Base-by-base conservation (phyloP, 2,797 vertebrate genomes). In the Microcaecilia unicolor region DNA sequence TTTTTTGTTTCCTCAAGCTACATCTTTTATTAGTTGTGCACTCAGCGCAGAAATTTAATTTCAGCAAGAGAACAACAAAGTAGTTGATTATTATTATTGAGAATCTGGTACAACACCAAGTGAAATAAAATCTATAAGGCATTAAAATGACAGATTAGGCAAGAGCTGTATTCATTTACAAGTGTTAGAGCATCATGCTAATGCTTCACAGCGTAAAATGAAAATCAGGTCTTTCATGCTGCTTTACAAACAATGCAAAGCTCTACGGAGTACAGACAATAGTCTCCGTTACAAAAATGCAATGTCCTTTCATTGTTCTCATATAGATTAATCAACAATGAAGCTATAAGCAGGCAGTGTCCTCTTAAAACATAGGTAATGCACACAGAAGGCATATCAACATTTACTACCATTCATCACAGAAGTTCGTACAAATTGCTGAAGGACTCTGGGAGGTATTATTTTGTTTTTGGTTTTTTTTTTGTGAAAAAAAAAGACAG, bases 61-160 rank as follows among this genome's bases (percentile, higher is more conserved):
- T 93, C 88, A 90, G 77, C 79, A 58, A 77, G 86, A 90, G 87
- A 90, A 91, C 86, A 92, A 88, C 88, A 88, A 85, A 83, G 80
- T 78, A 78, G 85, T 89, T 95, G 89, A 97, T 96, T 92, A 95
- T 92, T 91, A 91, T 97, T 96, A 93, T 92, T 91, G 90, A 93
- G 88, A 86, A 87, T 85, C 86, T 84, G 85, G 93, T 90, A 90
- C 81, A 84, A 87, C 87, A 88, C 81, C 75, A 73, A 87, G 78
- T 89, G 87, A 92, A 93, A 92, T 91, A 90, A 94, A 96, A 94
- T 93, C 90, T 91, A 94, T 95, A 96, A 87, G 87, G 86, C 89
- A 94, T 93, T 97, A 97, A 93, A 93, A 91, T 95, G 90, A 94
- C 88, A 93, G 90, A 96, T 91, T 92, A 91, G 85, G 84, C 82